phyloP scores from a whole-genome alignment of 2,113 vertebrate genomes.

The Edolisoma coerulescens region DNA sequence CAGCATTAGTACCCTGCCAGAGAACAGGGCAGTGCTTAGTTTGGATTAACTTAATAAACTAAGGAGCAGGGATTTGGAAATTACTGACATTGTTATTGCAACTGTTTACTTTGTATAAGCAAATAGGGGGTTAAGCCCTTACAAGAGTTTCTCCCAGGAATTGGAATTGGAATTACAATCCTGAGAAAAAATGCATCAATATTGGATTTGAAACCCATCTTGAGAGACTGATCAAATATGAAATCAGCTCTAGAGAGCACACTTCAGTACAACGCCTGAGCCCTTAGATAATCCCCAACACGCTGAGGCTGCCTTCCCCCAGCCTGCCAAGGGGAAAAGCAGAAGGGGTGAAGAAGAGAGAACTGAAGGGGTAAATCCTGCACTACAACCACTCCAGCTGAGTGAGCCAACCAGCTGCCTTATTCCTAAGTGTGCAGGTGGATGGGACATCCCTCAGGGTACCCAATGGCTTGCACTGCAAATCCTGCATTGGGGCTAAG shows the following conservation, averaged over 20 bases:
- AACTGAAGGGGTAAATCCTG: background rate
- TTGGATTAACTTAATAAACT: background rate
- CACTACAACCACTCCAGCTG: fast-evolving
- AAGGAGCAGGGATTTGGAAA: background rate
- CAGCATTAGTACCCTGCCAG: background rate
- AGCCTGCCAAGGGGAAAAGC: background rate
- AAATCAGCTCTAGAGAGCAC: background rate
- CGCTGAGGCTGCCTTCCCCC: background rate
- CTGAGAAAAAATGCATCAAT: background rate
- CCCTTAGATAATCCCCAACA: background rate
- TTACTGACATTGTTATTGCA: background rate
- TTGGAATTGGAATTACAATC: background rate
- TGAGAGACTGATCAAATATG: background rate
- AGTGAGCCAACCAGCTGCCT: background rate
- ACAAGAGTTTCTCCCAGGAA: background rate
- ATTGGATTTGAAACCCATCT: constrained; percentile 1
- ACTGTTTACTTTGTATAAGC: background rate
- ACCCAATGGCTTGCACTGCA: background rate
- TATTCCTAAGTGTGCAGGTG: background rate
- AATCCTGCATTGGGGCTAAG: fast-evolving
- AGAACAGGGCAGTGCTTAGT: background rate
- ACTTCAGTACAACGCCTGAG: background rate
- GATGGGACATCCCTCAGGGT: background rate
- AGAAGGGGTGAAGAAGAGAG: background rate
- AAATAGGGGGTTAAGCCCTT: background rate